A percentile compares a stretch with the other conserved stretches of the same genome.
phyloP scores from a whole-genome alignment of 2,797 vertebrate species.

The Poeciliopsis presidionis region DNA sequence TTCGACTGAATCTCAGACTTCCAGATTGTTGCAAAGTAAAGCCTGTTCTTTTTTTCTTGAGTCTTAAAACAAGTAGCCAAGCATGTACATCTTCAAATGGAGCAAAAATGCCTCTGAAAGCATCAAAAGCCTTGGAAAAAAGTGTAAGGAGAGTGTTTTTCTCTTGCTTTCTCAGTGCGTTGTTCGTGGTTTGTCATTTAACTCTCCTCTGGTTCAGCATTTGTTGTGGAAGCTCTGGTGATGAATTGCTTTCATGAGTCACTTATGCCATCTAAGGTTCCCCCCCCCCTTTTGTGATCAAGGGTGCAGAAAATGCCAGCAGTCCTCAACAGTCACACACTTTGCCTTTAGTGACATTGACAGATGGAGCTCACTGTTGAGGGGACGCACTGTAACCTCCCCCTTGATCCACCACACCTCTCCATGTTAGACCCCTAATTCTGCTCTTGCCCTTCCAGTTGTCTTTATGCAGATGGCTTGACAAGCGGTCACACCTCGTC shows the following conservation, averaged over 20 bases:
- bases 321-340: constrained; percentile 28
- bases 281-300: constrained; percentile 39
- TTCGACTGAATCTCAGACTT: constrained; percentile 19
- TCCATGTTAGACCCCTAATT: constrained; percentile 23
- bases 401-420: constrained; percentile 1
- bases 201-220: constrained; percentile 7
- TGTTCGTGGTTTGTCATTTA: constrained; percentile 9
- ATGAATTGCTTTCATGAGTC: constrained; percentile 62
- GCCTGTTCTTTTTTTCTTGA: background rate
- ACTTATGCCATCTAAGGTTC: constrained; percentile 55
- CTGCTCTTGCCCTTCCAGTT: constrained; percentile 24
- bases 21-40: constrained; percentile 19
- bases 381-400: constrained; percentile 31
- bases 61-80: background rate
- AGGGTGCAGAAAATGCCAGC: constrained; percentile 60
- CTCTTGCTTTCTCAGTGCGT: constrained; percentile 9
- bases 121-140: constrained; percentile 22
- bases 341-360: constrained; percentile 48
- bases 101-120: constrained; percentile 3
- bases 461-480: constrained; percentile 37
- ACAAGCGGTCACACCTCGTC: constrained; percentile 34
- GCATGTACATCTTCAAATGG: background rate
- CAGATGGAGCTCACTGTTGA: constrained; percentile 49
- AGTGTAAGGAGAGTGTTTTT: constrained; percentile 7
- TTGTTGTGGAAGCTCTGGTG: constrained; percentile 23